Conservation (phyloP, 1,140 invertebrate species). For the Limonius californicus region DNA sequence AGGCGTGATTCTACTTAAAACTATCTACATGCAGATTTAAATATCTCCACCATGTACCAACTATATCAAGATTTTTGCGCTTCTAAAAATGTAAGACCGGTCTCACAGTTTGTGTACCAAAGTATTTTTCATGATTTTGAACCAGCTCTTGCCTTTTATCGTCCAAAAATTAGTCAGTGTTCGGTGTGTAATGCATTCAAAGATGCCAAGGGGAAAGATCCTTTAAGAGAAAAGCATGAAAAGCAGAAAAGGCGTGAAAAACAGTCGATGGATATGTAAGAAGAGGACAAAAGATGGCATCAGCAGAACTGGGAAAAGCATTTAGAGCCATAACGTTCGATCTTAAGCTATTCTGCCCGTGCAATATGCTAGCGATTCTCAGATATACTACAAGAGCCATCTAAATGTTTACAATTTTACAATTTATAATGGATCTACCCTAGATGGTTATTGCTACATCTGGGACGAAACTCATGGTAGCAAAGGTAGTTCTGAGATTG, state of each 20-base stretch:
- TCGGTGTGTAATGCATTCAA: conserved; percentile 15
- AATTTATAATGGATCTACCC: not conserved
- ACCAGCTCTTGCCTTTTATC: conserved; percentile 5
- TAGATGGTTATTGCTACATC: conserved; percentile 2
- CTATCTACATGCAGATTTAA: not conserved
- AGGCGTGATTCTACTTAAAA: not conserved
- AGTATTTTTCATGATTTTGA: conserved; percentile 14
- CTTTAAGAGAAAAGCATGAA: conserved; percentile 9
- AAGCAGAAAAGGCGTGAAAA: conserved; percentile 9
- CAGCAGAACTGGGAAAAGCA: not conserved
- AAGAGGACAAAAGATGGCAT: conserved; percentile 2
- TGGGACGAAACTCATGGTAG: conserved; percentile 30
- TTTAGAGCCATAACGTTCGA: conserved; percentile 11
- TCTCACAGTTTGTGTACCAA: conserved; percentile 9
- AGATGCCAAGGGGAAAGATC: conserved; percentile 8
- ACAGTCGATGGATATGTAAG: conserved; percentile 10
- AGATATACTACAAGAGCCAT: conserved; percentile 6
- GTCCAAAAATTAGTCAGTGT: conserved; percentile 1
- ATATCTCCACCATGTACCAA: no score
- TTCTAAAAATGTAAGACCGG: conserved; percentile 2
- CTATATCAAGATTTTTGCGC: not conserved
- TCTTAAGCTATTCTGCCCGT: not conserved
- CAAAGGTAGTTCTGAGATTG: conserved; percentile 31
- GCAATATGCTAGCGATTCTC: conserved; percentile 8
- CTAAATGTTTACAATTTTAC: conserved; percentile 15